Percentiles rank a stretch among this genome's conserved stretches.
These are phyloP conservation scores for Sebastes kiyomatsui DNA, from an alignment of 2,797 vertebrate genomes.

Conservation along the genomic window DNA sequence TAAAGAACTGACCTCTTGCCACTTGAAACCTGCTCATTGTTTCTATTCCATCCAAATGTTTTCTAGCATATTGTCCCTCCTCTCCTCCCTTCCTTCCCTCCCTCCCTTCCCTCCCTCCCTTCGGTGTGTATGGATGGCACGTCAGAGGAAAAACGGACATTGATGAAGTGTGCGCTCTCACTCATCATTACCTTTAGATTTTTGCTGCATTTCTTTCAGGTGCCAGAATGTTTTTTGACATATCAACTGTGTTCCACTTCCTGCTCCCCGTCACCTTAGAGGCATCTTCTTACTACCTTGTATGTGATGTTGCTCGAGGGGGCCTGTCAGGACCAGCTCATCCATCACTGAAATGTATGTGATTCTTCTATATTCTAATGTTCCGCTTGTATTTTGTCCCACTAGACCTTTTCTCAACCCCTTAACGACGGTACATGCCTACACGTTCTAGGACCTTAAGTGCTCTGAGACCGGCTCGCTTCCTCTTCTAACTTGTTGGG, in stretches of 20 bases:
- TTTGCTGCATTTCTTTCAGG: slow-evolving; percentile 61
- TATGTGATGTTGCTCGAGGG: slow-evolving; percentile 48
- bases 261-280: slow-evolving; percentile 21
- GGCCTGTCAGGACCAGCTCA: slow-evolving; percentile 40
- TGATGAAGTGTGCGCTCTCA: slow-evolving; percentile 31
- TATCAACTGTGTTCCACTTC: slow-evolving; percentile 51
- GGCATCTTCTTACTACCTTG: slow-evolving; percentile 38
- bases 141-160: slow-evolving; percentile 50
- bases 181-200: slow-evolving; percentile 60
- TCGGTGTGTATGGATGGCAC: slow-evolving; percentile 33
- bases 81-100: neutral
- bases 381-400: slow-evolving; percentile 52
- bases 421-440: slow-evolving; percentile 45
- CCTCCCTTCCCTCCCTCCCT: neutral
- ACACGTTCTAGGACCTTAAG: slow-evolving; percentile 71
- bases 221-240: slow-evolving; percentile 67
- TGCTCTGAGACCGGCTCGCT: slow-evolving; percentile 65
- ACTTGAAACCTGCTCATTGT: slow-evolving; percentile 78
- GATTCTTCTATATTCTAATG: slow-evolving; percentile 51
- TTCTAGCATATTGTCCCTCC: slow-evolving; percentile 64
- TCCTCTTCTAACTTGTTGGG: slow-evolving; percentile 45
- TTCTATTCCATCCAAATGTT: slow-evolving; percentile 77
- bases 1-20: slow-evolving; percentile 74
- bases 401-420: slow-evolving; percentile 33
- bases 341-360: slow-evolving; percentile 43